Conservation (phyloP, 2,113 vertebrate genomes). For the Ammodytes marinus region DNA sequence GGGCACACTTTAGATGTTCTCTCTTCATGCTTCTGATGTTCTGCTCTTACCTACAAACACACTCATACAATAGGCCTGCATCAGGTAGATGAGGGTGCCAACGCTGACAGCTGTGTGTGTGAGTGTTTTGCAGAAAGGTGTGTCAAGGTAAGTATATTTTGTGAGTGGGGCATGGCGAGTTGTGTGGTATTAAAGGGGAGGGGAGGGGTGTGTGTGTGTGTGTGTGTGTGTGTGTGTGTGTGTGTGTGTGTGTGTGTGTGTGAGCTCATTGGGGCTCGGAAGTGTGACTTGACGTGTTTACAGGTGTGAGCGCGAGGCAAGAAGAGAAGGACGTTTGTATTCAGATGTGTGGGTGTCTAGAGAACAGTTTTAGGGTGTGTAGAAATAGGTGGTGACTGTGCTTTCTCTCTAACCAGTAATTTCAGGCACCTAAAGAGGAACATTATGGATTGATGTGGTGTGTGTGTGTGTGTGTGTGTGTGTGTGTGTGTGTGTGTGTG, state of each 20-base stretch:
- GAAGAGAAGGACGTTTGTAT: background rate
- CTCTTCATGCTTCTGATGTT: conserved; percentile 14
- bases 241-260: background rate
- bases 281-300: conserved; percentile 19
- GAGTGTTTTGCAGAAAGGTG: conserved; percentile 8
- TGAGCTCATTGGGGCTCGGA: conserved; percentile 22
- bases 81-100: conserved; percentile 1
- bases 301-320: background rate
- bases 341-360: background rate
- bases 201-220: background rate
- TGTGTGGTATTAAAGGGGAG: conserved; percentile 40
- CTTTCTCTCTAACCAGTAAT: conserved; percentile 38
- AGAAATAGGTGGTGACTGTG: no score
- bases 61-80: conserved; percentile 41
- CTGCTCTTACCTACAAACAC: conserved; percentile 22
- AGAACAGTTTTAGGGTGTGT: conserved; percentile 2
- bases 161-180: background rate
- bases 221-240: no score
- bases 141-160: conserved; percentile 29
- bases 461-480: background rate
- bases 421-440: conserved; percentile 23
- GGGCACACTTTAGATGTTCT: conserved; percentile 2
- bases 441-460: conserved; percentile 22
- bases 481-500: conserved; percentile 3
- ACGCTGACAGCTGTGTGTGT: conserved; percentile 19